Base-by-base conservation (phyloP, 2,797 vertebrate genomes). In the Linurgus olivaceus region DNA sequence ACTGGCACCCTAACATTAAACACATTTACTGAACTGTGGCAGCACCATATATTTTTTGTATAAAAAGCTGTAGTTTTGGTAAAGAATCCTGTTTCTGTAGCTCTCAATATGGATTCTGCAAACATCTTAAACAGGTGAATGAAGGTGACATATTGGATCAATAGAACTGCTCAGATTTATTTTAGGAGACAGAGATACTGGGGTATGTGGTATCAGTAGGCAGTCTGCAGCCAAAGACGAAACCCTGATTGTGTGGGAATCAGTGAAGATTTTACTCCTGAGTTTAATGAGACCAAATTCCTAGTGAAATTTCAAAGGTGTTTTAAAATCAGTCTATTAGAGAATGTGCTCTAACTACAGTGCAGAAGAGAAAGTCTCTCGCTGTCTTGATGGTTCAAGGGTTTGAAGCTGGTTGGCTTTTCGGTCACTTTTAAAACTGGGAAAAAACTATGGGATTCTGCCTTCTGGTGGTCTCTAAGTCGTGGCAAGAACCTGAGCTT, bases 1-100 rank as follows among this genome's bases (percentile, higher is more conserved):
- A 84, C 85, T 74, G 54, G 62, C 57, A 76, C 48, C 45, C n/a
- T 85, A 92, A 81, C 71, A 79, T 87, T 63, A 90, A 92, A 88
- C 74, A 86, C 77, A 47, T 73, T 52, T 87, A 54, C 67, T 87
- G 52, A 92, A 91, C 63, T n/a, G 52, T 71, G 48, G 65, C 52
- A 85, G 74, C 42, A 93, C 26, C 48, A 86, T 29, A 4, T 66
- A 45, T 63, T 88, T 93, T 82, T 79, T 63, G 13, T 45, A 18
- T 52, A 68, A 88, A 90, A 93, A 42, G 42, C 59, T 70, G 21
- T 38, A 47, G 57, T 92, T 90, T 79, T 16, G 2, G 67, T 75
- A 86, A 90, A 88, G 92, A 82, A 93, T 88, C 44, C 48, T 78
- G 19, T 42, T 81, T 92, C 57, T 29, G 23, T 50, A 92, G 44